phyloP scores from a whole-genome alignment of 1,140 invertebrate species.

The Drosophila serrata region DNA sequence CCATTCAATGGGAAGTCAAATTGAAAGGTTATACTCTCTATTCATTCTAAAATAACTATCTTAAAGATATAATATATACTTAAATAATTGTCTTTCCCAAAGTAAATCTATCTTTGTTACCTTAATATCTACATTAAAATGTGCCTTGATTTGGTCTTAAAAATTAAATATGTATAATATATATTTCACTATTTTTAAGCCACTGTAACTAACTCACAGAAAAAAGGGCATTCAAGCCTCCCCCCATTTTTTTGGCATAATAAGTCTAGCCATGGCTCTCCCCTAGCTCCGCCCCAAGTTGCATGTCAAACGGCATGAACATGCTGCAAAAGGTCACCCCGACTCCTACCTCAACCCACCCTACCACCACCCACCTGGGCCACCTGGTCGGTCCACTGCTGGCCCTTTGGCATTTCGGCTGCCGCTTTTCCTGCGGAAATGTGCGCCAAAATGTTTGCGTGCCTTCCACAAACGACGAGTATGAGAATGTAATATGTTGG shows the following conservation, averaged over 20 bases:
- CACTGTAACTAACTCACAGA: slow-evolving; percentile 10
- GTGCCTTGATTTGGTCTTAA: background rate
- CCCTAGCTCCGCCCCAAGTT: slow-evolving; percentile 36
- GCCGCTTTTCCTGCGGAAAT: slow-evolving; percentile 77
- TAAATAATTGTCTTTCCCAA: background rate
- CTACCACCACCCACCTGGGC: slow-evolving; percentile 18
- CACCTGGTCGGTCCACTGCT: slow-evolving; percentile 33
- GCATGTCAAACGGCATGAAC: slow-evolving; percentile 71
- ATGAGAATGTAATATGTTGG: slow-evolving; percentile 64
- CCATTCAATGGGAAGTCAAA: no score
- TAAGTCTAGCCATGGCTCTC: slow-evolving; percentile 29
- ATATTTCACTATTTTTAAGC: background rate
- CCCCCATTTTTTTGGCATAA: slow-evolving; percentile 13
- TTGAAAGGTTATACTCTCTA: no score
- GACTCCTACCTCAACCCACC: background rate
- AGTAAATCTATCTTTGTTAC: no score
- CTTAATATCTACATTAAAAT: background rate
- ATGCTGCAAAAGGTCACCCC: slow-evolving; percentile 38
- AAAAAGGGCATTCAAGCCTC: slow-evolving; percentile 4
- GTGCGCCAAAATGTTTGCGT: slow-evolving; percentile 80
- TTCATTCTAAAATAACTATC: background rate
- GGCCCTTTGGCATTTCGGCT: slow-evolving; percentile 72
- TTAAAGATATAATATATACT: no score
- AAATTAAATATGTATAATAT: background rate
- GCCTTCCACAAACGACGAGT: slow-evolving; percentile 30